These are phyloP conservation scores for Anguilla anguilla DNA, from an alignment of 2,797 vertebrate species.

Conservation along the genomic window DNA sequence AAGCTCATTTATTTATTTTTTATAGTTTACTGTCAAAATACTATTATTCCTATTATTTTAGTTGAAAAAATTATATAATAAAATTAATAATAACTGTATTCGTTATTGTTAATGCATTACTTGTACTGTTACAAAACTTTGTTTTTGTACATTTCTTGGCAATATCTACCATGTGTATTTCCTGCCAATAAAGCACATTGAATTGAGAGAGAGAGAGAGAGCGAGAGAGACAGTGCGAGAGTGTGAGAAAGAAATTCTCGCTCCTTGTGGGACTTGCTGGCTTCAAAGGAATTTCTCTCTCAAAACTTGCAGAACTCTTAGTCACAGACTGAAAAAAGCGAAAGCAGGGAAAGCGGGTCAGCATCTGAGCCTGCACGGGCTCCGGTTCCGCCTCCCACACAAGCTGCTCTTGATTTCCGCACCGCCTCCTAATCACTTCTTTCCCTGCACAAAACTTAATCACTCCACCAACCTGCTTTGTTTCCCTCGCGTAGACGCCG, in stretches of 20 bases:
- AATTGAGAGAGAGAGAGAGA: background rate
- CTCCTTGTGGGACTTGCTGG: background rate
- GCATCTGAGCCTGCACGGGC: background rate
- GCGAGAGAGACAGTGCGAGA: background rate
- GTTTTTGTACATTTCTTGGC: too few relatives aligned
- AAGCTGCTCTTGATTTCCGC: slow-evolving; percentile 38
- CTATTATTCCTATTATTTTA: too few relatives aligned
- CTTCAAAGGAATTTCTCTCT: slow-evolving; percentile 4
- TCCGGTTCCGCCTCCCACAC: slow-evolving; percentile 9
- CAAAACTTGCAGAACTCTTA: background rate
- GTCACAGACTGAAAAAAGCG: background rate
- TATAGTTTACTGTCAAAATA: too few relatives aligned
- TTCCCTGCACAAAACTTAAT: background rate
- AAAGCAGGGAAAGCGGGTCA: background rate
- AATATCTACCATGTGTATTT: too few relatives aligned
- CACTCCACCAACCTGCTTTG: background rate
- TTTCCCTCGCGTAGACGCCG: background rate
- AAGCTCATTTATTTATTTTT: too few relatives aligned
- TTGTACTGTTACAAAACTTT: too few relatives aligned
- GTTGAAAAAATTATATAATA: too few relatives aligned
- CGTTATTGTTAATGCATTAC: too few relatives aligned
- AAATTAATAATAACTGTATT: too few relatives aligned
- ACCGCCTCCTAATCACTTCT: background rate
- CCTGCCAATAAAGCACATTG: too few relatives aligned
- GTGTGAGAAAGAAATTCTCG: background rate